Base-by-base conservation (phyloP, 1,140 invertebrate species). In the Drosophila lacertosa region DNA sequence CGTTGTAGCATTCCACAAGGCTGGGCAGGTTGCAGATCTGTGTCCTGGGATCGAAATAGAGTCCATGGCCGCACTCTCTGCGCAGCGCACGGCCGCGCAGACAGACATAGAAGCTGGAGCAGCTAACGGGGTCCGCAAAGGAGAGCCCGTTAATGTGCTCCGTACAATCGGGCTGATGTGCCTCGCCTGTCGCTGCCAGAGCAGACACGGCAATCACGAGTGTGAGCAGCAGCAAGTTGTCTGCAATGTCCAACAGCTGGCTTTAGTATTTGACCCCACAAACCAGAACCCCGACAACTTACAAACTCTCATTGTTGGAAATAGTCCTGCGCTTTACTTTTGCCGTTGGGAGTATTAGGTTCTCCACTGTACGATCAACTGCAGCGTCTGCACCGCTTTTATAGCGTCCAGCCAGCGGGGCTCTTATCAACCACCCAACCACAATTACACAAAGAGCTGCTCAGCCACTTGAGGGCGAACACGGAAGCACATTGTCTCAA, bases 41-140 rank as follows among this genome's bases (percentile, higher is more conserved):
- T 2, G 68, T 54, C 13, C 40, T 64, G 1, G 67, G 62, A 22
- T 81, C 77, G 20, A 76, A 81, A 16, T 13, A 65, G 1, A 81
- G 63, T 6, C 77, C 77, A 24, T 51, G 55, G 3, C 32, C 32
- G 24, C 78, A 81, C 18, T 81, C 67, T 29, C 64, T 63, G 13
- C 77, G 42, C 1, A 81, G 33, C 6, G 77, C 68, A 15, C 60
- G 42, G 6, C 78, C 78, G 4, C 78, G 73, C n/a, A 73, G 54
- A 47, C 78, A 81, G 2, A 81, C 50, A 48, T 69, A 77, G 32
- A 73, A 81, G 39, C 78, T 62, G 15, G 78, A 77, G 33, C 78
- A 81, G 29, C 77, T 81, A 0, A 35, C 13, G 3, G 77, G 77
- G 45, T 81, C 78, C 6, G 77, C 53, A 40, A 81, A 66, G 11